Evolutionary conservation across 2,888 invertebrate genomes (phyloP), one percentile per base, ranked within the genome.

Genomic region (Phania funesta): DNA sequence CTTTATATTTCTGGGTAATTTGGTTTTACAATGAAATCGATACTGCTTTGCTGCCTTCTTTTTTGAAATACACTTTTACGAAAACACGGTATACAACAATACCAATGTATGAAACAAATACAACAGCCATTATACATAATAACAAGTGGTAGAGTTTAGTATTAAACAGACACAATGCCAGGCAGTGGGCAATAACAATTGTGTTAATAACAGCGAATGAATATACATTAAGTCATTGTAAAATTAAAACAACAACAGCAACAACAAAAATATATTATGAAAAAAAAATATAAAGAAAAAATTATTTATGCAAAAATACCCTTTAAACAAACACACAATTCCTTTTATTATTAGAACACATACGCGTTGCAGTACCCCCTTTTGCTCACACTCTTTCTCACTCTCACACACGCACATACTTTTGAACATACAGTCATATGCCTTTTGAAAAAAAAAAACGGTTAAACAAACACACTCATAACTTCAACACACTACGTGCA

Each of bases 201-300:
- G 67, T 73, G 65, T 76, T 81, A 67, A 67, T 76, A 76, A 50
- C 62, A 64, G 67, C 62, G 67, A 38, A 71, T 62, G 58, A 41
- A 83, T 60, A 83, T 84, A 84, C 86, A 88, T 87, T 88, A 87
- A 88, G 88, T 87, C 87, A 87, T 88, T 88, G 86, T 84, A 84
- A 41, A 80, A 68, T 58, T 35, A 9, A n/a, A 20, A 60, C 13
- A 58, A 67, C 22, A 60, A 22, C 16, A 67, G 3, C 60, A 58
- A 11, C 20, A 76, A 32, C 29, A 68, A 48, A 26, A 56, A 29
- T 29, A 46, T 29, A 71, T 71, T 56, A 60, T 6, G n/a, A n/a
- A n/a, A n/a, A n/a, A n/a, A n/a, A n/a, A n/a, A n/a, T n/a, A n/a
- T n/a, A n/a, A 71, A 48, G 32, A 64, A 74, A 44, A 86, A 85